Base-by-base conservation (phyloP, 64 coral and sea anemone species). In the Porites lutea region DNA sequence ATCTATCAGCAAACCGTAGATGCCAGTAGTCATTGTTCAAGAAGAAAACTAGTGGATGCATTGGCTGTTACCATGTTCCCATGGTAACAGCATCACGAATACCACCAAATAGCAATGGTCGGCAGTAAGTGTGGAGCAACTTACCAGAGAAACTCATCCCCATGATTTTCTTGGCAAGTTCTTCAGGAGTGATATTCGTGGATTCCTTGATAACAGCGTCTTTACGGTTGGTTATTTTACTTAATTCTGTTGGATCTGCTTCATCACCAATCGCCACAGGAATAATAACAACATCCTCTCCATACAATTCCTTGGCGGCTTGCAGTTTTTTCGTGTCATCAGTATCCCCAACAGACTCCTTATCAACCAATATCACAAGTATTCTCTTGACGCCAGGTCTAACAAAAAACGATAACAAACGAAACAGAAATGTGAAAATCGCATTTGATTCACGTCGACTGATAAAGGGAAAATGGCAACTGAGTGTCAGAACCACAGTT, bases 281-380 rank as follows among this genome's bases (percentile, higher is more conserved):
- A 54, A 95, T 91, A 37, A 91, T 45, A 48, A 54, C 70, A 4
- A 95, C 76, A 23, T 79, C 75, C 14, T 51, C 59, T 79, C 22
- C 52, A 16, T 88, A 90, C 59, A 95, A 8, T 0, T 78, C 82
- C 47, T 75, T 91, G 2, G 89, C 89, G 75, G 67, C 83, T 13
- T 59, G 52, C 2, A 84, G 19, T 11, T 84, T 84, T 52, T 79
- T 70, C 21, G 91, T 58, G 64, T 91, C 69, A 44, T 67, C n/a
- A 14, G 45, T 47, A 13, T 65, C 63, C 13, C 85, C 79, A 16
- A 66, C 48, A 10, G 93, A 95, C 47, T 52, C 27, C n/a, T 84
- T 82, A 47, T 95, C 93, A 12, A 84, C 67, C 63, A 95, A 91
- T 3, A 95, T 44, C 3, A 95, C 93, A 2, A 97, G 74, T 9